Percentiles rank a stretch among this genome's conserved stretches.
Evolutionary conservation across 2,888 invertebrate species (phyloP).

Genomic region (Eupithecia insigniata): DNA sequence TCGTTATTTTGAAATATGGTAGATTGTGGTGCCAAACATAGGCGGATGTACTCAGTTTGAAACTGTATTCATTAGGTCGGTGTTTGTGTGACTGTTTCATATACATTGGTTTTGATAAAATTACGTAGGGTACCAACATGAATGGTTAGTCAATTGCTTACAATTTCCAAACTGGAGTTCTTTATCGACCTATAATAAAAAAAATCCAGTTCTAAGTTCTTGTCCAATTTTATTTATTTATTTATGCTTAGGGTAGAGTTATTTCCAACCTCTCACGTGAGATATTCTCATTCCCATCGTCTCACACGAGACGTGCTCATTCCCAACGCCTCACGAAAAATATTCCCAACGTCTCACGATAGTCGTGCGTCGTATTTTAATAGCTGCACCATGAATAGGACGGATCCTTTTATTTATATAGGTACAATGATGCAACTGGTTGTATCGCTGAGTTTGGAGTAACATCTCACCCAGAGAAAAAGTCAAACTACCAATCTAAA

Average conservation of each 20-base stretch:
- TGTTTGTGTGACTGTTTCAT: background rate
- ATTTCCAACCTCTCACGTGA: no score
- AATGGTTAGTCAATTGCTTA: background rate
- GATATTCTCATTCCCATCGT: no score
- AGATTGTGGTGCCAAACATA: background rate
- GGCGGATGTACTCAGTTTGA: background rate
- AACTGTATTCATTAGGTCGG: background rate
- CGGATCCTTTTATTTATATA: background rate
- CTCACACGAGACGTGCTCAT: no score
- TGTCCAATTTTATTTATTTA: background rate
- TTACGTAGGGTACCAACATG: background rate
- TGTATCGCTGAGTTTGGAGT: background rate
- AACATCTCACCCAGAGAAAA: background rate
- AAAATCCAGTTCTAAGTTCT: no score
- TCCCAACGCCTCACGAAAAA: no score
- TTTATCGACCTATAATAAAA: no score
- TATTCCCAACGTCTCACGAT: no score
- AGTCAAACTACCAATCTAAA: slow-evolving; percentile 21
- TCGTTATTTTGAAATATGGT: slow-evolving; percentile 24
- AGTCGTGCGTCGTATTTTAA: no score
- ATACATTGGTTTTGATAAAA: background rate
- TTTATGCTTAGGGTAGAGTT: no score
- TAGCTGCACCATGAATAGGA: no score
- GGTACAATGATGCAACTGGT: background rate
- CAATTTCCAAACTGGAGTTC: background rate